Conservation (phyloP, 2,797 vertebrate species). For the Myotis planiceps region DNA sequence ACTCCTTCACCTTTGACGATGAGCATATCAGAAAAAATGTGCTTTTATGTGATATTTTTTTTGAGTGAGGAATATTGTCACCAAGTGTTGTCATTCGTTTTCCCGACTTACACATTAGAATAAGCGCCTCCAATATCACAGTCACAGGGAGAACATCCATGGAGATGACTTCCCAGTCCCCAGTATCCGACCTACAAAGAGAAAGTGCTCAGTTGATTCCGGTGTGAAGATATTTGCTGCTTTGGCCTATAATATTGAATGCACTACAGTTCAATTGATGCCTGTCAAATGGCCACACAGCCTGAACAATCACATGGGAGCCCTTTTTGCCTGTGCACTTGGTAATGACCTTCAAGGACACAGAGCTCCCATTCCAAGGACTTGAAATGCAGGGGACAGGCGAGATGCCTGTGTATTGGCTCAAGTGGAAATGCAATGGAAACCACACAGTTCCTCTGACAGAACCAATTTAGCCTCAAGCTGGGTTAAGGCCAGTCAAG, state of each 20-base stretch:
- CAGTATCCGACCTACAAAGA: slow-evolving; percentile 90
- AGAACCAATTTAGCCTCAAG: not conserved
- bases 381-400: not conserved
- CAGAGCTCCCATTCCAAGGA: not conserved
- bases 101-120: slow-evolving; percentile 86
- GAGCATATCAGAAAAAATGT: not conserved
- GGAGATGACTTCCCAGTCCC: slow-evolving; percentile 89
- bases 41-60: not conserved
- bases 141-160: slow-evolving; percentile 90
- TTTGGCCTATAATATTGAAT: not conserved
- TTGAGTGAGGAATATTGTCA: not conserved
- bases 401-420: not conserved
- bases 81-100: not conserved
- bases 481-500: not conserved
- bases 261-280: not conserved
- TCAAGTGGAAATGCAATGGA: not conserved
- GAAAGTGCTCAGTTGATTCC: slow-evolving; percentile 80
- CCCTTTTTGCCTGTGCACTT: not conserved
- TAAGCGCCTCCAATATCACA: slow-evolving; percentile 93
- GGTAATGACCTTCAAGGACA: not conserved
- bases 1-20: not conserved
- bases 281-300: not conserved
- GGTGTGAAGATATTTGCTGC: not conserved
- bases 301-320: not conserved
- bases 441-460: not conserved